Conservation (phyloP, 2,888 invertebrate species). For the Caenorhabditis sinica region DNA sequence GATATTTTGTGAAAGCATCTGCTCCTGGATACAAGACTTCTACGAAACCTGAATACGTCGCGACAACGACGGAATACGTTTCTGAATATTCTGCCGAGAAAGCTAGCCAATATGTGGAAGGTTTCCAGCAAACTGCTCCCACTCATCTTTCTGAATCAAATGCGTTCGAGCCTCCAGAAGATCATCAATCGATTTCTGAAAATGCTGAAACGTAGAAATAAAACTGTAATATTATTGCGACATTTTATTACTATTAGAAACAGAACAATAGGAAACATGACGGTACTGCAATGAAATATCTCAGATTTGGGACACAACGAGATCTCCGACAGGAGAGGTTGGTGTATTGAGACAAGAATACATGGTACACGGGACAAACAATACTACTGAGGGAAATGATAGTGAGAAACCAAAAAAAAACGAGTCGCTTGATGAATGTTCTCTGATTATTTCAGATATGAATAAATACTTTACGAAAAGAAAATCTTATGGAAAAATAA, state of each 20-base stretch:
- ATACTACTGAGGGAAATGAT: constrained; percentile 1
- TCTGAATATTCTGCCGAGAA: constrained; percentile 28
- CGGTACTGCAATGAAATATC: constrained; percentile 2
- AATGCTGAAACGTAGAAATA: background rate
- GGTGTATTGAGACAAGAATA: constrained; percentile 4
- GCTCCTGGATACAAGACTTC: constrained; percentile 35
- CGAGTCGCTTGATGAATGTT: constrained; percentile 5
- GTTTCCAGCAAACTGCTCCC: background rate
- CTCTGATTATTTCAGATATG: background rate
- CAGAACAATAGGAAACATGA: background rate
- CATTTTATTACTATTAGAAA: background rate
- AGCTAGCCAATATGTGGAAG: constrained; percentile 16
- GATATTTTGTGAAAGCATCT: constrained; percentile 56
- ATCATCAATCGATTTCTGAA: constrained; percentile 5
- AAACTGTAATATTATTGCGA: constrained; percentile 7
- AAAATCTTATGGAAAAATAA: constrained; percentile 2
- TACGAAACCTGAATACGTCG: constrained; percentile 18
- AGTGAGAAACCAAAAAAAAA: background rate
- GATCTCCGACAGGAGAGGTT: background rate
- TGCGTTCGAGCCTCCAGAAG: constrained; percentile 47
- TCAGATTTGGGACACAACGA: constrained; percentile 9
- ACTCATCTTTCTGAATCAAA: background rate
- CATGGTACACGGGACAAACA: constrained; percentile 15
- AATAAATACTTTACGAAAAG: background rate
- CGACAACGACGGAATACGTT: background rate